A percentile compares a stretch with the other conserved stretches of the same genome.
Conservation (phyloP, 2,797 vertebrate genomes). For the Melanogrammus aeglefinus region DNA sequence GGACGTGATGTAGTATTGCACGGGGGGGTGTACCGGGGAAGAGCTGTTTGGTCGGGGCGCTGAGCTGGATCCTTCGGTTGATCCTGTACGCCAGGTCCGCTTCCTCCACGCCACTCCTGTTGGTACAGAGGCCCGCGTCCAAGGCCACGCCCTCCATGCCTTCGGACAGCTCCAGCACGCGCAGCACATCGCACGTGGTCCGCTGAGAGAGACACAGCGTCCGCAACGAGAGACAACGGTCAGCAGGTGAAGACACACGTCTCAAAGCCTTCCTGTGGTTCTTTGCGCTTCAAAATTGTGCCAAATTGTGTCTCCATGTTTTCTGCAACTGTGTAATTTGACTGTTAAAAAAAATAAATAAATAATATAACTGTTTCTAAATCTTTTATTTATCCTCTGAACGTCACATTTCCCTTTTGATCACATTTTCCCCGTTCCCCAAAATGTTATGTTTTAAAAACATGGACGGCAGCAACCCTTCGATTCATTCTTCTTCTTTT, state of each 20-base stretch:
- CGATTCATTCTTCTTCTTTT: neutral
- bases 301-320: too few species aligned
- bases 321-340: too few species aligned
- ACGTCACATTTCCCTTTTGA: too few species aligned
- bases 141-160: conserved; percentile 76
- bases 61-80: conserved; percentile 77
- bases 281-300: too few species aligned
- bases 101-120: conserved; percentile 67
- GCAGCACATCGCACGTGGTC: conserved; percentile 78
- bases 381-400: too few species aligned
- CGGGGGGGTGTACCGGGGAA: conserved; percentile 76
- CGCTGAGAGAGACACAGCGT: conserved; percentile 48
- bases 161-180: conserved; percentile 73
- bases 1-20: neutral
- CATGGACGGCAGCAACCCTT: neutral
- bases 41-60: conserved; percentile 79
- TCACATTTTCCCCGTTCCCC: too few species aligned
- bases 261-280: too few species aligned
- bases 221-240: neutral
- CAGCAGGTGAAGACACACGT: too few species aligned
- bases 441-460: neutral
- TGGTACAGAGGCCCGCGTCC: conserved; percentile 80
- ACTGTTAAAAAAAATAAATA: too few species aligned
- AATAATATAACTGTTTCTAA: too few species aligned
- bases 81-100: conserved; percentile 81